phyloP scores from a whole-genome alignment of 1,140 invertebrate species.

The Solenopsis invicta region DNA sequence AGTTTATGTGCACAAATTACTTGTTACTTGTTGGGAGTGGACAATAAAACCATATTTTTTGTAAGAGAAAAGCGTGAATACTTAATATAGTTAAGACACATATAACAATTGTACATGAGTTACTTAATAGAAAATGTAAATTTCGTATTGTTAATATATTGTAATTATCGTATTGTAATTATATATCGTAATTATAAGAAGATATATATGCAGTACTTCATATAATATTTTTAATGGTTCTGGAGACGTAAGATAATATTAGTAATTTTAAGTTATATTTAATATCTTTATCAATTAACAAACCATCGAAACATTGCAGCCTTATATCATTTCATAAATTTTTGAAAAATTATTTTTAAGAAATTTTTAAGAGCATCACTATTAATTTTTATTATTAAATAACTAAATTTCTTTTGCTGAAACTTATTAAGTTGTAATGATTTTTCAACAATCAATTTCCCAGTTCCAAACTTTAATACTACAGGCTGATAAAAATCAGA shows the following conservation, averaged over 20 bases:
- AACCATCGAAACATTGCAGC: conserved; percentile 24
- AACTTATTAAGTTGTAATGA: not conserved
- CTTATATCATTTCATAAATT: conserved; percentile 9
- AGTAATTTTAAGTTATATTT: conserved; percentile 64
- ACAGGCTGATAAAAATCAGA: conserved; percentile 56
- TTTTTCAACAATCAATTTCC: conserved; percentile 12
- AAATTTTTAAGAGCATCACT: conserved; percentile 37
- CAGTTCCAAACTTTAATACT: not conserved
- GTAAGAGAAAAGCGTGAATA: conserved; percentile 65
- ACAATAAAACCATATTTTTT: conserved; percentile 77
- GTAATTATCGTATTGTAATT: conserved; percentile 36
- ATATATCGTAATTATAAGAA: conserved; percentile 20
- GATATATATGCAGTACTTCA: conserved; percentile 45
- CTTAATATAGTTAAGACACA: conserved; percentile 66
- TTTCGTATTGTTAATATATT: conserved; percentile 65
- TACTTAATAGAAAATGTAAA: conserved; percentile 77
- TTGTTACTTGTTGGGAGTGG: conserved; percentile 60
- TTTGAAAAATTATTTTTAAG: conserved; percentile 30
- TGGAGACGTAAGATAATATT: conserved; percentile 50
- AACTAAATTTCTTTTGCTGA: not conserved
- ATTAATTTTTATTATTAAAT: not conserved
- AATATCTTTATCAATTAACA: conserved; percentile 45
- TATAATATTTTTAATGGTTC: conserved; percentile 62
- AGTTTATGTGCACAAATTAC: conserved; percentile 41
- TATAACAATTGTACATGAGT: conserved; percentile 64